Evolutionary conservation across 2,888 invertebrate species (phyloP).

Genomic region (Drosophila falleni): DNA sequence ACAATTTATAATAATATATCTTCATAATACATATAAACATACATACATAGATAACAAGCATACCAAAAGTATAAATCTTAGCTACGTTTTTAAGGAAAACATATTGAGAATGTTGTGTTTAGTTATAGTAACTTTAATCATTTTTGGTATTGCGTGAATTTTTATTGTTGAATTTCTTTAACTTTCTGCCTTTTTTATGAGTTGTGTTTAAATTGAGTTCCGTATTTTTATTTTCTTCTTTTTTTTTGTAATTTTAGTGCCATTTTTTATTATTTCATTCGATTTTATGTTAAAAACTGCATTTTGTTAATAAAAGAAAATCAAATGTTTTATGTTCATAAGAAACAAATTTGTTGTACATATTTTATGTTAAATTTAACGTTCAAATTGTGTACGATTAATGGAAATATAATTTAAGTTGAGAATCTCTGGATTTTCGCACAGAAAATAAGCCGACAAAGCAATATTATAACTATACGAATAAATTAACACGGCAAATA

Average conservation of each 20-base stretch:
- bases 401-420: conserved; percentile 55
- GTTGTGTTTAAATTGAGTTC: neutral
- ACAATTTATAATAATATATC: conserved; percentile 39
- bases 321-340: conserved; percentile 37
- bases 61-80: conserved; percentile 72
- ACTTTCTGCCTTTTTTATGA: conserved; percentile 1
- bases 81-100: conserved; percentile 43
- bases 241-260: conserved; percentile 53
- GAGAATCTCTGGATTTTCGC: conserved; percentile 65
- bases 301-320: conserved; percentile 46
- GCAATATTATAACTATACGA: conserved; percentile 62
- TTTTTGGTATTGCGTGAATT: conserved; percentile 22
- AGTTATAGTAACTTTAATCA: conserved; percentile 8
- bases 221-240: conserved; percentile 15
- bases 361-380: conserved; percentile 47
- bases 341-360: conserved; percentile 59
- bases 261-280: conserved; percentile 54
- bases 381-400: conserved; percentile 30
- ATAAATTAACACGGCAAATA: conserved; percentile 54
- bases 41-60: conserved; percentile 48
- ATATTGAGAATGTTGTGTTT: conserved; percentile 21
- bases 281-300: conserved; percentile 18
- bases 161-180: conserved; percentile 27
- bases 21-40: conserved; percentile 31
- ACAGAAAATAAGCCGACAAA: conserved; percentile 45